Base-by-base conservation (phyloP, 2,113 vertebrate genomes). In the Trematomus loennbergii region DNA sequence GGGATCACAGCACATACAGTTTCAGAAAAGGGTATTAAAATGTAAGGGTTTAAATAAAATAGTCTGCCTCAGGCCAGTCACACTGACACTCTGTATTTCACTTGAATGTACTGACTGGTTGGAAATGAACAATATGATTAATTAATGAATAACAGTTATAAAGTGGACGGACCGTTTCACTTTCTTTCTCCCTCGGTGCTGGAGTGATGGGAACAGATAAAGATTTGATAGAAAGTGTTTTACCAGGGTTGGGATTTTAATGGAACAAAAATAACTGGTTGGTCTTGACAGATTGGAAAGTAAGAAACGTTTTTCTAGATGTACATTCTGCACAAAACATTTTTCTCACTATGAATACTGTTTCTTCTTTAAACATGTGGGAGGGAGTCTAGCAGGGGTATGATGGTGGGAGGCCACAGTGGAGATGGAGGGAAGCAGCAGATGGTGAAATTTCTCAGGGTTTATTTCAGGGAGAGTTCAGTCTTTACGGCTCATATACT, bases 401-500 rank as follows among this genome's bases (percentile, higher is more conserved):
- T 50, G 77, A 78, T 68, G 71, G 72, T 77, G 70, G 81, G 65
- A 85, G 82, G 82, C 78, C 48, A 49, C 71, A 60, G 78, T 49
- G 65, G 78, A 78, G 85, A 60, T 45, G 55, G 59, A 63, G 17
- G 66, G 91, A 82, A 36, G 15, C 20, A 80, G 70, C 92, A 93
- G 93, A 92, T 94, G 92, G 92, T 81, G 71, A 78, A 74, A 89
- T 88, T 88, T 93, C 73, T 87, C 88, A 64, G 80, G 81, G 89
- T 90, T 91, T 89, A 89, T 93, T 93, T 91, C 89, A 71, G 80
- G 3, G 88, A 91, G 87, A 89, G 90, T 88, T 93, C 83, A 82
- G 87, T 76, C 81, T 92, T 94, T 92, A 93, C 85, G 88, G 91
- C 92, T 93, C 91, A 93, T 93, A 92, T 89, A 91, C 84, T 76